Evolutionary conservation across 53 echinoderm and acorn worm species (phyloP), one percentile per base, ranked within the genome.

Genomic region (Zoroaster sp.): DNA sequence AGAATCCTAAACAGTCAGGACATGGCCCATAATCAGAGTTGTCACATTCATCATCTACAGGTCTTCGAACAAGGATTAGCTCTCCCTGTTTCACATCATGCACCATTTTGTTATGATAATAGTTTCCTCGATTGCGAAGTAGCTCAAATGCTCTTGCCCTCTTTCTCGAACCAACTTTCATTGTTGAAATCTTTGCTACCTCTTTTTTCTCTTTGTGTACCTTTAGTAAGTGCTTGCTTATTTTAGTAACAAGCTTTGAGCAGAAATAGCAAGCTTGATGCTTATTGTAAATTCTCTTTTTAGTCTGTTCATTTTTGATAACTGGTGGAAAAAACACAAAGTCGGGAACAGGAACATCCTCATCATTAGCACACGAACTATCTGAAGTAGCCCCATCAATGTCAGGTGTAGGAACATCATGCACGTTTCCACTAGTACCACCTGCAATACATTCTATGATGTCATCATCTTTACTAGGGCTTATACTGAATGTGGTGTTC

Each of bases 1-100:
- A 81, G 37, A 81, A 81, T 33, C 55, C 82, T 55, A 81, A 35
- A 81, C 82, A 81, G 6, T 81, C 35, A 52, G 82, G 82, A 33
- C 82, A 81, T 18, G 82, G 82, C 3, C 55, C 39, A 35, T 59
- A 81, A 41, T 81, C 82, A 6, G 82, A 52, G 3, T 35, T 53
- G 59, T 53, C 54, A 81, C 82, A 43, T n/a, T 81, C 7, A 10
- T 55, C 55, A 81, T 81, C 82, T 52, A 40, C 35, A 5, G 82
- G 82, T 55, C 82, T 53, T 81, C 82, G 4, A 3, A 81, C 82
- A 23, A 81, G 36, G 7, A 81, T 59, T 21, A 81, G 65, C 54
- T 81, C 82, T 31, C 74, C 89, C 25, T 66, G 63, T 40, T 67
- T 78, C 10, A 35, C 11, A 6, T 33, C 78, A 25, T 31, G 69